Conservation (phyloP, 2,113 vertebrate species). For the Pygoscelis antarcticus region DNA sequence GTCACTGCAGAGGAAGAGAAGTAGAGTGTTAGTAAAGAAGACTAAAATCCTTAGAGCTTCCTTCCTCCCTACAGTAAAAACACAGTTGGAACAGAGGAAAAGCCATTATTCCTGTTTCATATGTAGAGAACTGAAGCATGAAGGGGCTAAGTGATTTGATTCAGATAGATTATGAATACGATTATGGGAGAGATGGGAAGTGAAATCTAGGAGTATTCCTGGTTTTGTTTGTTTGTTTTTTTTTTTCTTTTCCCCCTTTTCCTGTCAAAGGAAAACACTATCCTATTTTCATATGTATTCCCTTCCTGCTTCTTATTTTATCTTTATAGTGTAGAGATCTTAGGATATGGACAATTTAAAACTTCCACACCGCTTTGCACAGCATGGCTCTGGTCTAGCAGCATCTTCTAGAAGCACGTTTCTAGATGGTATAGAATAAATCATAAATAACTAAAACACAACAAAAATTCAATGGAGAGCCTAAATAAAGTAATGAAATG, state of each 20-base stretch:
- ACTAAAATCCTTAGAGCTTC: neutral
- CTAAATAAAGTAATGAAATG: neutral
- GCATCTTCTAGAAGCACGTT: neutral
- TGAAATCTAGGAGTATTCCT: neutral
- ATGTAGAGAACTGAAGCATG: neutral
- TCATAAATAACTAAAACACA: neutral
- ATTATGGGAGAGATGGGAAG: neutral
- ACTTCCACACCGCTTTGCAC: neutral
- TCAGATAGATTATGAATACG: neutral
- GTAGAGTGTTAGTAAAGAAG: neutral
- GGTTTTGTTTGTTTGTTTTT: neutral
- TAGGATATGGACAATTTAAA: neutral
- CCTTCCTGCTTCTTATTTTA: neutral
- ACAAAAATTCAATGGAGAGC: neutral
- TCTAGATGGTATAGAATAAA: neutral
- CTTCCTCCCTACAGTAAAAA: neutral
- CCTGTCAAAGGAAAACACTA: neutral
- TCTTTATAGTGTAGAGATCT: neutral
- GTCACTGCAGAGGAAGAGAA: neutral
- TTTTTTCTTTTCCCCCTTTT: neutral
- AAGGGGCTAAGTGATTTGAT: neutral
- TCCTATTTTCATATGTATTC: neutral
- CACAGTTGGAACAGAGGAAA: neutral
- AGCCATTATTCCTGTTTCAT: neutral
- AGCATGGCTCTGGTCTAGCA: neutral